These are phyloP conservation scores for Cherax quadricarinatus DNA, from an alignment of 1,140 invertebrate genomes.

Conservation along the genomic window DNA sequence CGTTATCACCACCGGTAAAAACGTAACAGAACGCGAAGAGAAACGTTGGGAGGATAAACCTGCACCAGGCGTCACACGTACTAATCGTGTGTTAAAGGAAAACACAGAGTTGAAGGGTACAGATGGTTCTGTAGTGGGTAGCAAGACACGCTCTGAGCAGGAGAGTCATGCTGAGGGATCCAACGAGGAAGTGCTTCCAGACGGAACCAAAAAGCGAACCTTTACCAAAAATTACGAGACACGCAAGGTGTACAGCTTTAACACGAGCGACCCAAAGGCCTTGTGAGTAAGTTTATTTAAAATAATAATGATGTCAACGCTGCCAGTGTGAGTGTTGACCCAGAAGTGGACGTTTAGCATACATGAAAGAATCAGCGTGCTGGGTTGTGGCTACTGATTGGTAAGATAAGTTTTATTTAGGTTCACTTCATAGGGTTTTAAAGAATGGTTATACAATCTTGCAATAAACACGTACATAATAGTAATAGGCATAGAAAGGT, in stretches of 20 bases:
- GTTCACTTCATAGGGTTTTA: too few species aligned
- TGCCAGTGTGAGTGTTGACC: background rate
- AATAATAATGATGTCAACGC: background rate
- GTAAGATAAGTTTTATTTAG: too few species aligned
- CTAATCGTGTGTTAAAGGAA: constrained; percentile 66
- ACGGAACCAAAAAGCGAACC: constrained; percentile 71
- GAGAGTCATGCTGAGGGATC: constrained; percentile 71
- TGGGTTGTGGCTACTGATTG: too few species aligned
- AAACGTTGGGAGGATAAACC: constrained; percentile 69
- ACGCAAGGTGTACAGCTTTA: constrained; percentile 63
- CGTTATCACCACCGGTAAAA: constrained; percentile 50
- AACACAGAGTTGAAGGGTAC: constrained; percentile 63
- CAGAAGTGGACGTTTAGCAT: too few species aligned
- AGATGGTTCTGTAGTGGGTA: constrained; percentile 70
- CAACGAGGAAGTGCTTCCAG: constrained; percentile 69
- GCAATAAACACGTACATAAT: too few species aligned
- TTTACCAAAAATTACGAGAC: constrained; percentile 73
- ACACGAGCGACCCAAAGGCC: constrained; percentile 68
- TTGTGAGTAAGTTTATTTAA: constrained; percentile 31
- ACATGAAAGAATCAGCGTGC: too few species aligned
- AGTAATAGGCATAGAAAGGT: too few species aligned
- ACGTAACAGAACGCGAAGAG: constrained; percentile 71
- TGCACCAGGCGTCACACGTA: constrained; percentile 65
- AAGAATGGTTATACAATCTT: too few species aligned
- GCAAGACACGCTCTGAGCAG: constrained; percentile 63